Conservation (phyloP, 2,888 invertebrate genomes). For the Stenchaetothrips biformis region DNA sequence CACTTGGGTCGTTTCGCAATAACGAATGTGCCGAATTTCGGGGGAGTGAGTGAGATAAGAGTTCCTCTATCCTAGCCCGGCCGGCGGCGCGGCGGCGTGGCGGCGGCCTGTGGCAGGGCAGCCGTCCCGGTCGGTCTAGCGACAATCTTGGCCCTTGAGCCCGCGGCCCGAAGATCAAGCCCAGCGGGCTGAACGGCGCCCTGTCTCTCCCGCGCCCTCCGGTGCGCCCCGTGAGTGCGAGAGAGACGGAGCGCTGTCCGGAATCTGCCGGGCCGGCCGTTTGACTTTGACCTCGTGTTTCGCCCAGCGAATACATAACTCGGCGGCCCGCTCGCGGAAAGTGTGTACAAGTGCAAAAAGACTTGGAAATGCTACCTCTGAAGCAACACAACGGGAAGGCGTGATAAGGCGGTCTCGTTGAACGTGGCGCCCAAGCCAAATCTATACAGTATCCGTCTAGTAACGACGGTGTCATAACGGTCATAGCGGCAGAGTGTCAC, state of each 20-base stretch:
- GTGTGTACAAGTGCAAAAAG: conserved; percentile 17
- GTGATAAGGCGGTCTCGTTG: neutral
- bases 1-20: no score
- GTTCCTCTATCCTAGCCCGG: no score
- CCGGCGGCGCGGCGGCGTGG: neutral
- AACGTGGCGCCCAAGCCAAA: neutral
- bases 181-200: neutral
- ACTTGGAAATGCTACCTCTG: neutral
- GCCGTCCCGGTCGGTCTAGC: neutral
- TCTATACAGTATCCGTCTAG: no score
- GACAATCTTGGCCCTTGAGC: neutral
- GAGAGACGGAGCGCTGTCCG: no score
- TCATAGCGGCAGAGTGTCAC: no score
- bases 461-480: no score
- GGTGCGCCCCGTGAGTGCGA: neutral
- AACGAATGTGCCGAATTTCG: no score
- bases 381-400: neutral
- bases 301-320: conserved; percentile 9
- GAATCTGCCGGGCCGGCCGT: no score
- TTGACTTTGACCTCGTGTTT: neutral
- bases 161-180: neutral
- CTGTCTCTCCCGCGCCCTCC: neutral
- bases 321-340: neutral
- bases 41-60: no score
- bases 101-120: neutral